phyloP scores from a whole-genome alignment of 1,140 invertebrate genomes.

The Drosophila sucinea region DNA sequence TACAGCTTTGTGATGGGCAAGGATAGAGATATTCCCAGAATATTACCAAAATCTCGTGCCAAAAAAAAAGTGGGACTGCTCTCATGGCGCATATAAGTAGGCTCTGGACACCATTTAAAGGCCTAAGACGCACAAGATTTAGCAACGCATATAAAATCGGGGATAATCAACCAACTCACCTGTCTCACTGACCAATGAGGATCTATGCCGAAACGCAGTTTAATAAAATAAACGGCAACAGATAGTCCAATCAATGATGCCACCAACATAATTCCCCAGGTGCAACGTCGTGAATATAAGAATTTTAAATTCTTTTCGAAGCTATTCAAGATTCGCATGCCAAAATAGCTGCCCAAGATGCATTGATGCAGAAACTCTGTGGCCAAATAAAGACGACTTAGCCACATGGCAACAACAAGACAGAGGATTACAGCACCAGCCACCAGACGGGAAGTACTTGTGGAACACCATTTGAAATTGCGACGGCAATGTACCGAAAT shows the following conservation, averaged over 20 bases:
- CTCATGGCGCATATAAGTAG: conserved; percentile 69
- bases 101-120: conserved; percentile 77
- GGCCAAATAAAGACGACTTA: conserved; percentile 70
- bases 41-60: conserved; percentile 64
- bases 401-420: conserved; percentile 49
- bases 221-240: conserved; percentile 56
- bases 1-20: conserved; percentile 55
- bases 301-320: conserved; percentile 34
- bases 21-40: conserved; percentile 69
- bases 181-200: conserved; percentile 77
- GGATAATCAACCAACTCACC: conserved; percentile 31
- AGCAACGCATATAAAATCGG: not conserved
- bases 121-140: conserved; percentile 39
- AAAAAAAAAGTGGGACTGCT: conserved; percentile 63
- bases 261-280: conserved; percentile 26
- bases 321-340: conserved; percentile 28
- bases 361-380: conserved; percentile 78
- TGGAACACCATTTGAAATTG: not conserved
- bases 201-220: conserved; percentile 55
- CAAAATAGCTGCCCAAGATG: conserved; percentile 50
- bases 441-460: not conserved
- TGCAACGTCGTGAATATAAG: conserved; percentile 23
- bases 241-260: conserved; percentile 37
- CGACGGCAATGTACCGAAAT: conserved; percentile 31
- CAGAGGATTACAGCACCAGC: not conserved